Conservation (phyloP, 2,888 invertebrate species). For the Drosophila paracracens region DNA sequence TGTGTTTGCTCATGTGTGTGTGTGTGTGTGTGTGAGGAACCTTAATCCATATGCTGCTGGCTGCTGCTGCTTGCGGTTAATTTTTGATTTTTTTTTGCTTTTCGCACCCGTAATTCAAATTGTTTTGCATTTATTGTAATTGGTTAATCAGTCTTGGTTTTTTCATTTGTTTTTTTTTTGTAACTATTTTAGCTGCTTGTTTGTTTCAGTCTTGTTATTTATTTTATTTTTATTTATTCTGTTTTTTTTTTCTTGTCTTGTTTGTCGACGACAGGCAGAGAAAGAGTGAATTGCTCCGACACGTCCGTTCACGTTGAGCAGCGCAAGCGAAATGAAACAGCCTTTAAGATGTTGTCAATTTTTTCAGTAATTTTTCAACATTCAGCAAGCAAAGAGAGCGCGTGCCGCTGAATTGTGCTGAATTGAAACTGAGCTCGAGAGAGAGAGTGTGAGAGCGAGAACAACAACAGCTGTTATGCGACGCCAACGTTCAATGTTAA, state of each 20-base stretch:
- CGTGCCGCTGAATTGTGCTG: slow-evolving; percentile 51
- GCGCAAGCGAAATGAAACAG: slow-evolving; percentile 62
- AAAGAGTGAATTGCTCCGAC: slow-evolving; percentile 38
- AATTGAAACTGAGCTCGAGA: slow-evolving; percentile 25
- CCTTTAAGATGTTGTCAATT: slow-evolving; percentile 29
- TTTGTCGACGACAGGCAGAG: slow-evolving; percentile 22
- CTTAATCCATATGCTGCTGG: slow-evolving; percentile 82
- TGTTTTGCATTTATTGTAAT: slow-evolving; percentile 57
- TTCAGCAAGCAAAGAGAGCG: slow-evolving; percentile 40
- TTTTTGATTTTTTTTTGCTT: slow-evolving; percentile 28
- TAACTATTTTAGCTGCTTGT: slow-evolving; percentile 53
- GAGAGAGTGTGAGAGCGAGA: slow-evolving; percentile 12
- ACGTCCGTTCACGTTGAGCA: slow-evolving; percentile 70
- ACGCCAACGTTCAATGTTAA: slow-evolving; percentile 38
- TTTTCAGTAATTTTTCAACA: slow-evolving; percentile 22
- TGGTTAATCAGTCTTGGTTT: slow-evolving; percentile 77
- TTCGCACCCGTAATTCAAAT: slow-evolving; percentile 54
- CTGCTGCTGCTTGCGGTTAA: slow-evolving; percentile 25
- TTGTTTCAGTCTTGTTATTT: slow-evolving; percentile 65
- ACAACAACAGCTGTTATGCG: slow-evolving; percentile 54
- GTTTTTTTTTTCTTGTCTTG: slow-evolving; percentile 32
- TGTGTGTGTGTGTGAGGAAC: slow-evolving; percentile 74
- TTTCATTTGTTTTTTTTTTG: slow-evolving; percentile 23
- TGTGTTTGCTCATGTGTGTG: slow-evolving; percentile 28
- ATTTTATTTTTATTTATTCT: slow-evolving; percentile 37